These are phyloP conservation scores for Perccottus glenii DNA, from an alignment of 2,113 vertebrate species.

Conservation along the genomic window DNA sequence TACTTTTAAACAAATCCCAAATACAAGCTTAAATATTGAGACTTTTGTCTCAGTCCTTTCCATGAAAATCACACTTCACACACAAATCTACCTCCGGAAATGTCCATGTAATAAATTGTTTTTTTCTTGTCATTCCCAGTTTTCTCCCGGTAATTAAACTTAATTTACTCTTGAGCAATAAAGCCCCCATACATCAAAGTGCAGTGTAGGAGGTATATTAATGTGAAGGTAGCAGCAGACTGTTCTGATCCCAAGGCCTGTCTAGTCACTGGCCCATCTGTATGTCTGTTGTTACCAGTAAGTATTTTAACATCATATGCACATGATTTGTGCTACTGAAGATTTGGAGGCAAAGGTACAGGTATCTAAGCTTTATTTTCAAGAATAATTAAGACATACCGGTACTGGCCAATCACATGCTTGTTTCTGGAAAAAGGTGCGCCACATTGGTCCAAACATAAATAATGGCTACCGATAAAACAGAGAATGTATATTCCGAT, in stretches of 20 bases:
- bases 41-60: slow-evolving; percentile 43
- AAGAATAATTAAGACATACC: too few species aligned
- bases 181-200: background rate
- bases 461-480: too few species aligned
- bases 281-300: too few species aligned
- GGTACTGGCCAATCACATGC: too few species aligned
- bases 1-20: slow-evolving; percentile 45
- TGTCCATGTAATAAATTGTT: slow-evolving; percentile 21
- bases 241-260: background rate
- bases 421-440: too few species aligned
- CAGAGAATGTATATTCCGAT: too few species aligned
- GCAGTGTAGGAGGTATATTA: background rate
- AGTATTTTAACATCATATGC: too few species aligned
- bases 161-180: background rate
- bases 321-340: too few species aligned
- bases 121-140: slow-evolving; percentile 14
- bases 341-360: too few species aligned
- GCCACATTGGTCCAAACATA: too few species aligned
- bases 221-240: background rate
- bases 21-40: slow-evolving; percentile 51
- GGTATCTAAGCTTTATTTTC: too few species aligned
- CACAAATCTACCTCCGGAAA: slow-evolving; percentile 16
- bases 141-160: slow-evolving; percentile 19
- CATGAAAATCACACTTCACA: slow-evolving; percentile 32
- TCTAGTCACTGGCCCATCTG: too few species aligned